Percentiles rank a stretch among this genome's conserved stretches.
These are phyloP conservation scores for Teleiodes luculella DNA, from an alignment of 2,888 invertebrate species.

Conservation along the genomic window DNA sequence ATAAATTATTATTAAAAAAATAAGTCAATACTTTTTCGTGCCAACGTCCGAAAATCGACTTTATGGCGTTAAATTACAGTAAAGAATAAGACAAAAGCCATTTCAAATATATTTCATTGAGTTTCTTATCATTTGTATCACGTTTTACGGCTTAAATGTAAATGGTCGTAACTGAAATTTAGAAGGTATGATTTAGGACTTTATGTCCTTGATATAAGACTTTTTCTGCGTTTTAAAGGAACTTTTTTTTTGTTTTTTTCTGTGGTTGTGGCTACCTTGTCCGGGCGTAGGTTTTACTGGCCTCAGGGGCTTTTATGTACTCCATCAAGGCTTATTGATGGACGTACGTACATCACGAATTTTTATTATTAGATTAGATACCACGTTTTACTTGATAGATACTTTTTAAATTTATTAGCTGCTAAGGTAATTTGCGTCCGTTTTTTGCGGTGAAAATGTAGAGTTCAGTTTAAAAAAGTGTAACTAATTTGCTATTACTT, in stretches of 20 bases:
- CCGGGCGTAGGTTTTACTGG: conserved; percentile 44
- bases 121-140: conserved; percentile 43
- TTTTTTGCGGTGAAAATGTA: background rate
- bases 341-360: conserved; percentile 9
- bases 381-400: conserved; percentile 8
- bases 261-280: conserved; percentile 35
- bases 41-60: conserved; percentile 24
- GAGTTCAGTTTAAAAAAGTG: background rate
- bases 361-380: conserved; percentile 17
- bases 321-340: conserved; percentile 34
- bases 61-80: conserved; percentile 11
- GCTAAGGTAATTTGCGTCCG: background rate
- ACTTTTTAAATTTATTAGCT: conserved; percentile 13
- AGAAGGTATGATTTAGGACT: conserved; percentile 9
- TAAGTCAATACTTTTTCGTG: conserved; percentile 28
- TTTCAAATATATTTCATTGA: conserved; percentile 41
- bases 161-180: conserved; percentile 28
- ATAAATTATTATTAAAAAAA: conserved; percentile 42
- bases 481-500: no score
- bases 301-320: conserved; percentile 47
- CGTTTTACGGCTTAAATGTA: conserved; percentile 13
- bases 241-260: conserved; percentile 20
- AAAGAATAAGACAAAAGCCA: conserved; percentile 22
- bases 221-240: background rate
- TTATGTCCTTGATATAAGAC: conserved; percentile 18